These are phyloP conservation scores for Caradrina clavipalpis DNA, from an alignment of 2,888 invertebrate species.

Conservation along the genomic window DNA sequence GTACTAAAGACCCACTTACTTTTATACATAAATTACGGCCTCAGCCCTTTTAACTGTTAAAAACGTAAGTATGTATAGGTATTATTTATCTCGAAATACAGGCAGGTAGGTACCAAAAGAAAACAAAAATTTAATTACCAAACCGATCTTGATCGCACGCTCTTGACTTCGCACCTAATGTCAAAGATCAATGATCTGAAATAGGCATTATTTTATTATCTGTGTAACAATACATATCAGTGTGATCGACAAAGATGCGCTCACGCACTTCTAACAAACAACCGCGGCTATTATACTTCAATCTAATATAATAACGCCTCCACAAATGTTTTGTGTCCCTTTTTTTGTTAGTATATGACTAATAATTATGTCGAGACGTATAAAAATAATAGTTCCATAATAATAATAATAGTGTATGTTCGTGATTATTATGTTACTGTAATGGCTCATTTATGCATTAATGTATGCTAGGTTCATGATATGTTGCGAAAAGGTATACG, in stretches of 20 bases:
- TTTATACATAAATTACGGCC: constrained; percentile 1
- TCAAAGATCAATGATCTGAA: constrained; percentile 73
- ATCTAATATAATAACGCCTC: constrained; percentile 83
- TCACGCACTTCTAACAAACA: constrained; percentile 75
- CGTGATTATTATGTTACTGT: constrained; percentile 58
- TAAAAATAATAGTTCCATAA: constrained; percentile 64
- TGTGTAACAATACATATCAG: constrained; percentile 58
- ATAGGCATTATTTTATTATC: constrained; percentile 59
- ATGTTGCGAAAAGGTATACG: constrained; percentile 27
- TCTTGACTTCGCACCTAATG: constrained; percentile 71
- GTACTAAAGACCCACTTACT: neutral
- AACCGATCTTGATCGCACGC: constrained; percentile 55
- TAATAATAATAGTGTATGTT: constrained; percentile 59
- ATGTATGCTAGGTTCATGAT: constrained; percentile 25
- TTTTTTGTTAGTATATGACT: constrained; percentile 73
- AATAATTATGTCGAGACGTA: constrained; percentile 65
- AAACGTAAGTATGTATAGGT: neutral
- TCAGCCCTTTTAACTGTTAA: neutral
- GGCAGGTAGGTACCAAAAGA: constrained; percentile 19
- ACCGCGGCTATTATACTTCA: constrained; percentile 80
- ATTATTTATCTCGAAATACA: constrained; percentile 8
- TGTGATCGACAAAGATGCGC: constrained; percentile 66
- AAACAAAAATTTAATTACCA: constrained; percentile 47
- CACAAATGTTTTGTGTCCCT: constrained; percentile 71
- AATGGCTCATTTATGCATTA: constrained; percentile 57